Evolutionary conservation across 2,888 invertebrate genomes (phyloP), one percentile per base, ranked within the genome.

Genomic region (Crematogaster levior): DNA sequence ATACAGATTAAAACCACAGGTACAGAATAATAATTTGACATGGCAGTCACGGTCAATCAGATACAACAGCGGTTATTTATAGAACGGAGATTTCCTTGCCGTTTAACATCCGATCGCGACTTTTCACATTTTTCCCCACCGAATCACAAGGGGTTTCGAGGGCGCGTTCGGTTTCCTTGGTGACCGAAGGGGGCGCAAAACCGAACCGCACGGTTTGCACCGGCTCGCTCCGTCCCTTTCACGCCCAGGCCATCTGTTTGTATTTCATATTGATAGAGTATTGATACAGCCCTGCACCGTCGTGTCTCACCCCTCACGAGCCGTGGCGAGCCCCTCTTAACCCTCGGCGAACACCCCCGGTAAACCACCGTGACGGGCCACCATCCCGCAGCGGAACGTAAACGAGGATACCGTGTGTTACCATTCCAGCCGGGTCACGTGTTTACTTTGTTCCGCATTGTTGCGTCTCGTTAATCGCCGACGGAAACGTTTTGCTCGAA

Each of bases 191-290:
- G 91, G 86, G 88, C 84, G 85, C 86, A 89, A 88, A 90, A 88
- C 86, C 88, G 87, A 90, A 88, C 90, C 89, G 80, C 84, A 81
- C 85, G 82, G 72, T 82, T 81, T 80, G 27, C 73, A 84, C 79
- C 84, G 34, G 18, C 70, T 48, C 40, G 77, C 80, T 24, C 56
- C 60, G 81, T 74, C 85, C 72, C 81, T 72, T 75, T 73, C 82
- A 70, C 84, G 79, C 87, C 83, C 87, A 86, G 87, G 87, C 90
- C 88, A 85, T 82, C 90, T 94, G 93, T 94, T 94, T 94, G 93
- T 93, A 92, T 93, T 94, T 93, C 93, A 94, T 94, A 94, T 94
- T 94, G 94, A 94, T 94, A 93, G 93, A 94, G 94, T 93, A 94
- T 94, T 93, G 94, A 94, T 93, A 93, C 91, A 89, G 88, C 86